Evolutionary conservation across 2,113 vertebrate genomes (phyloP).

Genomic region (Geococcyx californianus): DNA sequence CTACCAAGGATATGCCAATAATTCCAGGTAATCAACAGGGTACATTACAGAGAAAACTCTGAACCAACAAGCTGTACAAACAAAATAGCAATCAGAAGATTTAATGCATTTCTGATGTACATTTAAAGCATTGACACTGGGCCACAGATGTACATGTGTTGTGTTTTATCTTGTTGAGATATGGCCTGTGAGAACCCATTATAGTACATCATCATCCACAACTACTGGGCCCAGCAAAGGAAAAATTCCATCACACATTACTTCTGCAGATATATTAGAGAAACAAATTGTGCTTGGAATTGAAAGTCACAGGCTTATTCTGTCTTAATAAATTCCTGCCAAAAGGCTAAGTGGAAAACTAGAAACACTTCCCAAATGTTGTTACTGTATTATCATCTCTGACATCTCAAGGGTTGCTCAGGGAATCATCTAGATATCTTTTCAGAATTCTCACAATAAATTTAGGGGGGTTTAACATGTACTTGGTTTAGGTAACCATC

Average conservation of each 20-base stretch:
- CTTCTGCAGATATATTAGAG: slow-evolving; percentile 92
- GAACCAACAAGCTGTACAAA: slow-evolving; percentile 88
- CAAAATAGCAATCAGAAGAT: slow-evolving; percentile 94
- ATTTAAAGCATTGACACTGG: slow-evolving; percentile 93
- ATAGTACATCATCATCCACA: slow-evolving; percentile 87
- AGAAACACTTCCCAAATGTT: slow-evolving; percentile 87
- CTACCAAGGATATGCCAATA: slow-evolving; percentile 79
- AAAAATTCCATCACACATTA: slow-evolving; percentile 97
- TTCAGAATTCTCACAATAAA: slow-evolving; percentile 62
- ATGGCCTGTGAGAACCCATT: slow-evolving; percentile 95
- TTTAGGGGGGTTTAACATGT: slow-evolving; percentile 20
- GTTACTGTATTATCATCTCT: slow-evolving; percentile 94
- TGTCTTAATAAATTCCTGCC: slow-evolving; percentile 98
- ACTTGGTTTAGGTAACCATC: slow-evolving; percentile 50
- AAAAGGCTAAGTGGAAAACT: slow-evolving; percentile 92
- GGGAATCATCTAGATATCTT: slow-evolving; percentile 62
- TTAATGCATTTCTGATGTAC: slow-evolving; percentile 99
- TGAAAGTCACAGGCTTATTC: slow-evolving; percentile 99
- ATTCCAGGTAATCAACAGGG: slow-evolving; percentile 90
- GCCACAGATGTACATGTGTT: slow-evolving; percentile 99
- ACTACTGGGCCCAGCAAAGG: slow-evolving; percentile 78
- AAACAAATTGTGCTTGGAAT: slow-evolving; percentile 99
- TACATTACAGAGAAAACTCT: slow-evolving; percentile 85
- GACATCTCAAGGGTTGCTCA: slow-evolving; percentile 82
- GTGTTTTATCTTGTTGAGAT: slow-evolving; percentile 97